These are phyloP conservation scores for Danaus chrysippus DNA, from an alignment of 2,888 invertebrate species.

Conservation along the genomic window DNA sequence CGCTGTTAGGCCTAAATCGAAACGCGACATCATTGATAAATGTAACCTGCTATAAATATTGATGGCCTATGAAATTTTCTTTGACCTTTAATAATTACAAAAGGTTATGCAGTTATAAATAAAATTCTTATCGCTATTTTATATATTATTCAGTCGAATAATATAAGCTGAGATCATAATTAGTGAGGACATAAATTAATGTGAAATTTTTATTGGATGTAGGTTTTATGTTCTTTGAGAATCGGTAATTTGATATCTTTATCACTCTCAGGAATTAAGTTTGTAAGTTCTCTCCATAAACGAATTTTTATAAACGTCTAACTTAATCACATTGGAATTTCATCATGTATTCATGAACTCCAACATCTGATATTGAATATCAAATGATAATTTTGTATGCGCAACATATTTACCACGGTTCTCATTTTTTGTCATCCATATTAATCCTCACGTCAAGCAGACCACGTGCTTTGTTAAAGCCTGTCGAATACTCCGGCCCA, in stretches of 20 bases:
- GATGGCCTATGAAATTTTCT: slow-evolving; percentile 55
- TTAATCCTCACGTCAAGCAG: slow-evolving; percentile 77
- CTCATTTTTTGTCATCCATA: slow-evolving; percentile 68
- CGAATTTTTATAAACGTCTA: neutral
- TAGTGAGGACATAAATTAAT: neutral
- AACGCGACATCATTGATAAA: slow-evolving; percentile 58
- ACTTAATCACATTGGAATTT: neutral
- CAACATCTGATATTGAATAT: slow-evolving; percentile 38
- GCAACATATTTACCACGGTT: slow-evolving; percentile 53
- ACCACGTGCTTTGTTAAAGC: slow-evolving; percentile 77
- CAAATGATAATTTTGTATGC: slow-evolving; percentile 65
- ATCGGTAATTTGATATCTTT: slow-evolving; percentile 5
- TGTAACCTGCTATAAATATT: slow-evolving; percentile 50
- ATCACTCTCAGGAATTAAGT: neutral
- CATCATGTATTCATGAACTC: neutral
- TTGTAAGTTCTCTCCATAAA: neutral
- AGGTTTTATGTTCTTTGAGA: slow-evolving; percentile 1
- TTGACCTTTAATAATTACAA: slow-evolving; percentile 10
- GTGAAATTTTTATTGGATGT: neutral
- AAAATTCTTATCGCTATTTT: slow-evolving; percentile 11
- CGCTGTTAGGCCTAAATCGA: slow-evolving; percentile 70
- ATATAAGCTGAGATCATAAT: neutral
- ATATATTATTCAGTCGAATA: neutral
- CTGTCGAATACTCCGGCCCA: slow-evolving; percentile 70
- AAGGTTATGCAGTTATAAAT: slow-evolving; percentile 8